Evolutionary conservation across 1,140 invertebrate genomes (phyloP).

Genomic region (Arctopsyche grandis): DNA sequence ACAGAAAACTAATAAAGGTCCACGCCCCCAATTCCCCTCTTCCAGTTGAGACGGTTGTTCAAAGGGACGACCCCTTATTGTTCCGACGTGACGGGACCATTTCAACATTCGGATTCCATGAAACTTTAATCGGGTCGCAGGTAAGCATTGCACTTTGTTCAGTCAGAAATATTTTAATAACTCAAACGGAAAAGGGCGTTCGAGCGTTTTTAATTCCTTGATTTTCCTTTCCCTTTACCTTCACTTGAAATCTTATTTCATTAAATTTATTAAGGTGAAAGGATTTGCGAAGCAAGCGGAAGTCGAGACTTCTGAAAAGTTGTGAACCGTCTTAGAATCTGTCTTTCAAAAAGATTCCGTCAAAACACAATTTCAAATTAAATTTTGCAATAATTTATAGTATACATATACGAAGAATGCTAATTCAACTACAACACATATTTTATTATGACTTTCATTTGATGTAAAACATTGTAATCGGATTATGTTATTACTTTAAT

Average conservation of each 20-base stretch:
- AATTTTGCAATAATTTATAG: background rate
- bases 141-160: constrained; percentile 1
- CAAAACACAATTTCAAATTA: background rate
- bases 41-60: background rate
- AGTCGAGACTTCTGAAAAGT: background rate
- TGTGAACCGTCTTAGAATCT: background rate
- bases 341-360: background rate
- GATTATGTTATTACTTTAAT: no score
- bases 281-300: constrained; percentile 13
- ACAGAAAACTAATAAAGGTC: constrained; percentile 43
- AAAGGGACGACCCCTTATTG: background rate
- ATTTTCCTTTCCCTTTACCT: background rate
- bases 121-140: constrained; percentile 14
- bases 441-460: no score
- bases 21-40: background rate
- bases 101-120: background rate
- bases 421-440: no score
- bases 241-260: no score
- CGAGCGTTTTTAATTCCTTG: constrained; percentile 13
- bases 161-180: constrained; percentile 12
- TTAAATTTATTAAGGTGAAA: background rate
- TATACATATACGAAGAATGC: no score
- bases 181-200: background rate
- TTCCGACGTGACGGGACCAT: background rate
- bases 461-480: no score